phyloP scores from a whole-genome alignment of 2,113 vertebrate species.

The Coreoperca whiteheadi region DNA sequence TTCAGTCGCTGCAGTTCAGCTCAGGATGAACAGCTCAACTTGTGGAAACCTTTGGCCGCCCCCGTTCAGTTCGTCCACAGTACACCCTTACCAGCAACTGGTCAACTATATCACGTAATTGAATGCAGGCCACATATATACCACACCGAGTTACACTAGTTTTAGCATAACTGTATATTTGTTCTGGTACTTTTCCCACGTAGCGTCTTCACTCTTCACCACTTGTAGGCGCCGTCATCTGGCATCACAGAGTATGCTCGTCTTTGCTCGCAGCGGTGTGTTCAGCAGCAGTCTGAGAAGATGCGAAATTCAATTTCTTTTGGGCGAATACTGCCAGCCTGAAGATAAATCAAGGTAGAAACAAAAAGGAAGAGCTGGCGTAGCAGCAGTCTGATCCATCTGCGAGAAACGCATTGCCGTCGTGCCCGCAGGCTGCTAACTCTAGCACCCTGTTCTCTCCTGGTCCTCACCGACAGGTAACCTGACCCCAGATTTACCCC shows the following conservation, averaged over 20 bases:
- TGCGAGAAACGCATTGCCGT: background rate
- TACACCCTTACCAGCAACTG: background rate
- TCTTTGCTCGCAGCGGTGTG: background rate
- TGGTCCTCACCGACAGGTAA: constrained; percentile 47
- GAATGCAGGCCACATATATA: background rate
- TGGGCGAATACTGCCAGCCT: background rate
- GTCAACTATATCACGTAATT: background rate
- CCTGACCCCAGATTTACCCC: constrained; percentile 27
- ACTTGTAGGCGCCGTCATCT: constrained; percentile 1
- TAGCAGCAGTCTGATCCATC: background rate
- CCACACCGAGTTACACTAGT: background rate
- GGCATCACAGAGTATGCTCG: background rate
- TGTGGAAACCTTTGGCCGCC: too few species aligned
- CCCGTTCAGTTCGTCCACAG: background rate
- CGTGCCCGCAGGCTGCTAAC: constrained; percentile 16
- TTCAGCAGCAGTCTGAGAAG: background rate
- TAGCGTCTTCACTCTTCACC: background rate
- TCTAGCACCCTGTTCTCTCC: constrained; percentile 23
- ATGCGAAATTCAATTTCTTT: constrained; percentile 24
- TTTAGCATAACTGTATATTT: background rate
- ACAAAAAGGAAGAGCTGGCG: background rate
- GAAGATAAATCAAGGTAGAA: background rate
- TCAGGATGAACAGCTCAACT: too few species aligned
- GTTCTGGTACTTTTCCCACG: background rate
- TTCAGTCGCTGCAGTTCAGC: too few species aligned